A percentile compares a stretch with the other conserved stretches of the same genome.
phyloP scores from a whole-genome alignment of 2,888 invertebrate genomes.

The Drosophila fulvimacula region DNA sequence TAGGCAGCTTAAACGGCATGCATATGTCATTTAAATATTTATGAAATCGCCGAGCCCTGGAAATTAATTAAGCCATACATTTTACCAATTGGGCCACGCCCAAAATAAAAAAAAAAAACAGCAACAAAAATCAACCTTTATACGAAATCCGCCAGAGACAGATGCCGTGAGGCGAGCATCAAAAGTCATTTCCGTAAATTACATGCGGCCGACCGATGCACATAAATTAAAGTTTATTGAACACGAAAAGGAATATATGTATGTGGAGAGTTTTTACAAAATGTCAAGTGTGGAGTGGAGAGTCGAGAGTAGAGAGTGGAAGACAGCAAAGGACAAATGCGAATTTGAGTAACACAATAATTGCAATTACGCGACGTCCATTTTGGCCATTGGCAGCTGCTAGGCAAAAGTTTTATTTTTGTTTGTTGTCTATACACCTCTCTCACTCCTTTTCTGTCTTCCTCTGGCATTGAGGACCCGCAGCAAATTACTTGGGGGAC shows the following conservation, averaged over 20 bases:
- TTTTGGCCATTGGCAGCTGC: slow-evolving; percentile 49
- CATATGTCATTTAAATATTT: slow-evolving; percentile 59
- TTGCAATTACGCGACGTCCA: slow-evolving; percentile 70
- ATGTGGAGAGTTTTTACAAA: neutral
- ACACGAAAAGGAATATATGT: slow-evolving; percentile 25
- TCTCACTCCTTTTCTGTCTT: neutral
- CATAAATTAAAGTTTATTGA: slow-evolving; percentile 71
- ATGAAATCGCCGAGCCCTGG: slow-evolving; percentile 53
- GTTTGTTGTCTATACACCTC: neutral
- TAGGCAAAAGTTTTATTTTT: slow-evolving; percentile 25
- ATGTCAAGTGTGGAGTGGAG: slow-evolving; percentile 1
- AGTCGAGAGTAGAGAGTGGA: neutral
- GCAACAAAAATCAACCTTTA: no score
- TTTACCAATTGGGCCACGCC: slow-evolving; percentile 54
- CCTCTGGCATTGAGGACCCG: slow-evolving; percentile 5
- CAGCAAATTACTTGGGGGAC: slow-evolving; percentile 22
- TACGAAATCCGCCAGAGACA: neutral
- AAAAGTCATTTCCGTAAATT: slow-evolving; percentile 77
- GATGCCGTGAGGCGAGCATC: slow-evolving; percentile 41
- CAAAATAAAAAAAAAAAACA: neutral
- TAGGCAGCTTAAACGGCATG: slow-evolving; percentile 2
- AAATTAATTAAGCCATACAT: slow-evolving; percentile 72
- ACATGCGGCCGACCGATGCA: slow-evolving; percentile 47
- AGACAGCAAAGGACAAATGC: slow-evolving; percentile 41
- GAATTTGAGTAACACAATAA: slow-evolving; percentile 72